Evolutionary conservation across 1,140 invertebrate genomes (phyloP), one percentile per base, ranked within the genome.

Genomic region (Zaprionus kolodkinae): DNA sequence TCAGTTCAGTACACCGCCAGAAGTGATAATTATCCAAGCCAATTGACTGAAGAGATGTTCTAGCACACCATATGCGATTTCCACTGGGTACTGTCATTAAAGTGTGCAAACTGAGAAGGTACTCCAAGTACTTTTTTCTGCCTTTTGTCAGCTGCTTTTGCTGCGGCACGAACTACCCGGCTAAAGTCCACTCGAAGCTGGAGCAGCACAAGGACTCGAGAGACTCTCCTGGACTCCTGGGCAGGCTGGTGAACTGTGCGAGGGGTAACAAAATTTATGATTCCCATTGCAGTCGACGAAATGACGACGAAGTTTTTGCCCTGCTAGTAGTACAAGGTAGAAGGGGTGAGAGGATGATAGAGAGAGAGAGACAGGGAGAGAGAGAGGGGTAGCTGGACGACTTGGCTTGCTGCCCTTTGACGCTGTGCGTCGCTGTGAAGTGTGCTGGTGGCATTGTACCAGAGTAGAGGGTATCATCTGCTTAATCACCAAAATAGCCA

Each of bases 401-500:
- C 62, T 77, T 86, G 82, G 83, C 79, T 76, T 76, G 72, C 68
- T 75, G 78, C 68, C 68, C 72, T 72, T 74, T 69, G 70, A 66
- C 43, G 21, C 21, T n/a, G n/a, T 65, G 72, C 54, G 70, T 57
- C 75, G 50, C 62, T 74, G 59, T 74, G 60, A 60, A 72, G 67
- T 72, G 50, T 64, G 35, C 40, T 25, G 30, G 55, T 60, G 27
- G 59, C n/a, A 48, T n/a, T 60, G 71, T 64, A 36, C 40, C 62
- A 38, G 45, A 79, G 83, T 17, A 45, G 40, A 15, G 40, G 3
- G 40, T 91, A 88, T 91, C 88, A 91, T 91, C 87, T 88, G 88
- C 88, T 87, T 91, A 91, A 91, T 91, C 87, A 91, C 87, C 88
- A 79, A 84, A 91, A 91, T 87, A 91, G 88, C 88, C 87, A 87